Base-by-base conservation (phyloP, 2,888 invertebrate species). In the Sicus ferrugineus region DNA sequence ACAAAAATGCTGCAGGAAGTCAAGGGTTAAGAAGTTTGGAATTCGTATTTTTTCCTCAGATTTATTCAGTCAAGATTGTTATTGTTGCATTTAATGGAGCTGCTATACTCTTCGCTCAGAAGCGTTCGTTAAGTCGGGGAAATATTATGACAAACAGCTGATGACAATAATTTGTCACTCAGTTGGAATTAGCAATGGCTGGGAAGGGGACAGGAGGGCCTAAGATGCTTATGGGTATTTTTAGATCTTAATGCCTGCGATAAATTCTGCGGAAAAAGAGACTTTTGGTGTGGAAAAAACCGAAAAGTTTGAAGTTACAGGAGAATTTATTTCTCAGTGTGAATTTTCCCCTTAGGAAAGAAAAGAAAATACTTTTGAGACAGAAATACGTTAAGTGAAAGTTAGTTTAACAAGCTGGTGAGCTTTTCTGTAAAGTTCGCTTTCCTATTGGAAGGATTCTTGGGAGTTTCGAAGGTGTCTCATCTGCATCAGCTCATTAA, bases 61-160 rank as follows among this genome's bases (percentile, higher is more conserved):
- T 23, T 21, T 34, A 26, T 6, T 21, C 7, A 19, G 34, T 30
- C 50, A 30, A 23, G 19, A 16, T 42, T 61, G 21, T 42, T 2
- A 23, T 1, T 52, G 30, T 21, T 50, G 21, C 30, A 30, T n/a
- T 30, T 16, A 7, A 14, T 64, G 21, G 2, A 1, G 50, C 28
- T 50, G n/a, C 23, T 50, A n/a, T 50, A 2, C 50, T 9, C 5
- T 7, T 7, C 34, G 34, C 19, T 14, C 7, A 54, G 26, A 23
- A 28, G 23, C 26, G 23, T 54, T 54, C 23, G 4, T 50, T 21
- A 26, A 54, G 54, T 7, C 26, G 23, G 23, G 5, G 28, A 28
- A 54, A 54, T 54, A 28, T 54, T 54, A 21, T 23, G 65, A 38
- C n/a, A 50, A 65, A 65, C 65, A 54, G 65, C 52, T 65, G 65